phyloP scores from a whole-genome alignment of 2,797 vertebrate species.

The Micropoecilia bifurca region DNA sequence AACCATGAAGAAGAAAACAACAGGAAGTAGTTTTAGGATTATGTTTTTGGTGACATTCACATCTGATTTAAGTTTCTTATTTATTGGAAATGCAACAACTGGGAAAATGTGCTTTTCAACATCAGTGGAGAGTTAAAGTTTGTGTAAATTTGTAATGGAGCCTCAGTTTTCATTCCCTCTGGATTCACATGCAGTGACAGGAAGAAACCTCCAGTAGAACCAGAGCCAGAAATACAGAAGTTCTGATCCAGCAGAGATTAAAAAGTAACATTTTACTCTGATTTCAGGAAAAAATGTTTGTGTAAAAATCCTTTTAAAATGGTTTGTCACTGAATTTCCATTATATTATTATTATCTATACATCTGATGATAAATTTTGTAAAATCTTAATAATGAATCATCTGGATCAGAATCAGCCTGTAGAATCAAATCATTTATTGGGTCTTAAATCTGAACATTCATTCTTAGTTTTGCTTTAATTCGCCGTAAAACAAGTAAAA shows the following conservation, averaged over 20 bases:
- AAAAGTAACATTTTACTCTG: neutral
- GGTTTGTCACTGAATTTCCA: neutral
- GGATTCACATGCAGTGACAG: neutral
- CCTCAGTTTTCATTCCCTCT: no score
- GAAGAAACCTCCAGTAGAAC: neutral
- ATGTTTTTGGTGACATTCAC: no score
- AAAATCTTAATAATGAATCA: neutral
- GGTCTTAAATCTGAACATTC: neutral
- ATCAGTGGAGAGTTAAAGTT: no score
- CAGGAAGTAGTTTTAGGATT: no score
- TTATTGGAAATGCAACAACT: no score
- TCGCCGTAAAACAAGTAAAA: constrained; percentile 29
- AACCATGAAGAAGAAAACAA: no score
- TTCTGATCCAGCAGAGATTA: neutral
- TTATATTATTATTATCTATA: neutral
- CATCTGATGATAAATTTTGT: neutral
- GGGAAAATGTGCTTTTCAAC: no score
- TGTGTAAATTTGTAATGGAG: no score
- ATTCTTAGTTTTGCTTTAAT: constrained; percentile 45
- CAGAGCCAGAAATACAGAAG: neutral
- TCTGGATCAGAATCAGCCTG: neutral
- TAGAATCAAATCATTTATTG: neutral
- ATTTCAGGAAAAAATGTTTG: neutral
- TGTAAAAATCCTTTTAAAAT: neutral
- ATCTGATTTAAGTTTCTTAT: no score